phyloP scores from a whole-genome alignment of 2,113 vertebrate genomes.

The Carassius carassius region DNA sequence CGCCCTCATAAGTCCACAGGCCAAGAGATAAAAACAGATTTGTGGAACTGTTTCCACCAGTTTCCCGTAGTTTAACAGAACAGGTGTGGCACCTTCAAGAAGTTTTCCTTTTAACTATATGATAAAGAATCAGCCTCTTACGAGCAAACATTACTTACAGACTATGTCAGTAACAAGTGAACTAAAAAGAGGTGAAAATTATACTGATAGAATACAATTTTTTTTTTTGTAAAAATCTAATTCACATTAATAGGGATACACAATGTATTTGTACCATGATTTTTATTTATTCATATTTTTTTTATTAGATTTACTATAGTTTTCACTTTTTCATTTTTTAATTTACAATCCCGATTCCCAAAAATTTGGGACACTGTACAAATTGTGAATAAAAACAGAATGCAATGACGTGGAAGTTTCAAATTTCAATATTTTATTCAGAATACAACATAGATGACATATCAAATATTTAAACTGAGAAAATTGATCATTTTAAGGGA shows the following conservation, averaged over 20 bases:
- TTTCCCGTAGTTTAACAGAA: constrained; percentile 31
- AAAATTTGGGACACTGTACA: too few species aligned
- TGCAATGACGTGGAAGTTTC: too few species aligned
- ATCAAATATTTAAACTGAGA: too few species aligned
- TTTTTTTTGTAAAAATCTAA: neutral
- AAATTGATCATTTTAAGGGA: too few species aligned
- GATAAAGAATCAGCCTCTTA: neutral
- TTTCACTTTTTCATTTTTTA: neutral
- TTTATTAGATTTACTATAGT: too few species aligned
- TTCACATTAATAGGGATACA: neutral
- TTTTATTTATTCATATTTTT: too few species aligned
- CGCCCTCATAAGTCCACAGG: constrained; percentile 49
- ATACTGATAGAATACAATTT: neutral
- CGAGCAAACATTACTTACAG: neutral
- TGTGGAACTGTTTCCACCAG: constrained; percentile 26
- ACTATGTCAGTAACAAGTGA: neutral
- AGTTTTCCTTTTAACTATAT: neutral
- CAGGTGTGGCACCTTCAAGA: constrained; percentile 48
- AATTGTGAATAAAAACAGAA: too few species aligned
- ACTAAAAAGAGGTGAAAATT: too few species aligned
- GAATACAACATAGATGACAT: too few species aligned
- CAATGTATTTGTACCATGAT: neutral
- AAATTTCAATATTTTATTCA: too few species aligned
- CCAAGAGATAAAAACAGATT: constrained; percentile 49
- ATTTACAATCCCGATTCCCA: too few species aligned